phyloP scores from a whole-genome alignment of 2,797 vertebrate species.

The Passerculus sandwichensis region DNA sequence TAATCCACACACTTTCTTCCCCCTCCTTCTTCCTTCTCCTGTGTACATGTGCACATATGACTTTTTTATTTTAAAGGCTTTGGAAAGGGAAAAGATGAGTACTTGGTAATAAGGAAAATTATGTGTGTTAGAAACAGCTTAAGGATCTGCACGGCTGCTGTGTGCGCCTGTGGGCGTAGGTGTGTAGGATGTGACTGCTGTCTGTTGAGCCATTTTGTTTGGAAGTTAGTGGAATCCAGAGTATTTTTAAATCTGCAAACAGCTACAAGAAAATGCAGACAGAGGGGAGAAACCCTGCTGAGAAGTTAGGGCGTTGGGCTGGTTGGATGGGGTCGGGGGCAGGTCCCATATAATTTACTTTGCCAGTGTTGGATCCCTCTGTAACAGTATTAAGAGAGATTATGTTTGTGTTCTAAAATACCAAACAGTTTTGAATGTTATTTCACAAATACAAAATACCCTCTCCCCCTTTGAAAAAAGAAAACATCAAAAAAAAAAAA shows the following conservation, averaged over 20 bases:
- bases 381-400: neutral
- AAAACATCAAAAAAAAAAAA: no score
- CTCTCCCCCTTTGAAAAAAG: neutral
- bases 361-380: neutral
- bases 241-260: slow-evolving; percentile 51
- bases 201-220: slow-evolving; percentile 60
- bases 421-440: neutral
- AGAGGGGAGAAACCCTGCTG: neutral
- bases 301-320: neutral
- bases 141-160: slow-evolving; percentile 50
- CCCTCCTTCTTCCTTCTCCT: neutral
- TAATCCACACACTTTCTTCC: neutral
- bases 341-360: neutral
- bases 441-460: neutral
- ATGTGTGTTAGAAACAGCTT: slow-evolving; percentile 60
- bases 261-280: neutral
- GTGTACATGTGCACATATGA: neutral
- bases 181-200: slow-evolving; percentile 60
- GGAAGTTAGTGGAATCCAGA: slow-evolving; percentile 35
- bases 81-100: slow-evolving; percentile 35
- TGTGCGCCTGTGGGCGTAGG: slow-evolving; percentile 20
- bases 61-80: slow-evolving; percentile 25
- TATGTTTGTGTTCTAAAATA: neutral
- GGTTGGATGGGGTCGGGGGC: rapidly evolving
- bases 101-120: slow-evolving; percentile 54